Conservation (phyloP, 2,888 invertebrate genomes). For the Dendrolimus houi region DNA sequence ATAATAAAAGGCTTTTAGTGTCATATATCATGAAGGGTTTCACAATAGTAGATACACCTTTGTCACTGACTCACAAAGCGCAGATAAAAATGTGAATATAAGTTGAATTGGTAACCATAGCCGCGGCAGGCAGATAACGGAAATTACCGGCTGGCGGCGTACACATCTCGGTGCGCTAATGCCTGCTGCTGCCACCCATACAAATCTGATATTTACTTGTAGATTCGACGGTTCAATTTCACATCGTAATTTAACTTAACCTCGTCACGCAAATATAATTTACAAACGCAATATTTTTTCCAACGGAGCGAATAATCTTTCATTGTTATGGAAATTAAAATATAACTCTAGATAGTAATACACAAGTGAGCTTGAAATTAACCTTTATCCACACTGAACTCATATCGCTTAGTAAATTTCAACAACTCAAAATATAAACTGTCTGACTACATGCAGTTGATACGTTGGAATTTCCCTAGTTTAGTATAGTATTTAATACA, state of each 20-base stretch:
- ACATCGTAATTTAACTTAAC: conserved; percentile 11
- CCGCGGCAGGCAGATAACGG: conserved; percentile 44
- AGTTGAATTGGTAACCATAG: neutral
- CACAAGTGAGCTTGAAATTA: neutral
- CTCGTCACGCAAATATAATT: neutral
- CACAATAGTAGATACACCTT: neutral
- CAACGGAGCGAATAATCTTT: neutral
- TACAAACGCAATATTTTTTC: neutral
- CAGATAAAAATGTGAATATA: neutral
- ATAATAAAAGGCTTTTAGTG: too few species aligned
- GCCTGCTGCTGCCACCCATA: conserved; percentile 23
- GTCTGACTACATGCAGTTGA: neutral
- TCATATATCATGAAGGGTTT: neutral
- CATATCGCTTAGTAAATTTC: neutral
- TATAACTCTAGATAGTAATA: neutral
- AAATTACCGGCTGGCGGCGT: conserved; percentile 46
- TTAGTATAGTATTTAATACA: too few species aligned
- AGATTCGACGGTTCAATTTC: conserved; percentile 17
- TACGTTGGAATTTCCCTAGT: neutral
- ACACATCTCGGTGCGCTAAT: conserved; percentile 18
- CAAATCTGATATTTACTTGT: conserved; percentile 33
- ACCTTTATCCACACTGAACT: too few species aligned
- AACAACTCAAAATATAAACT: neutral
- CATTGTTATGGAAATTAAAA: neutral
- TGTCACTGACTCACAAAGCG: neutral